Evolutionary conservation across 2,888 invertebrate species (phyloP), one percentile per base, ranked within the genome.

Genomic region (Ophion ellenae): DNA sequence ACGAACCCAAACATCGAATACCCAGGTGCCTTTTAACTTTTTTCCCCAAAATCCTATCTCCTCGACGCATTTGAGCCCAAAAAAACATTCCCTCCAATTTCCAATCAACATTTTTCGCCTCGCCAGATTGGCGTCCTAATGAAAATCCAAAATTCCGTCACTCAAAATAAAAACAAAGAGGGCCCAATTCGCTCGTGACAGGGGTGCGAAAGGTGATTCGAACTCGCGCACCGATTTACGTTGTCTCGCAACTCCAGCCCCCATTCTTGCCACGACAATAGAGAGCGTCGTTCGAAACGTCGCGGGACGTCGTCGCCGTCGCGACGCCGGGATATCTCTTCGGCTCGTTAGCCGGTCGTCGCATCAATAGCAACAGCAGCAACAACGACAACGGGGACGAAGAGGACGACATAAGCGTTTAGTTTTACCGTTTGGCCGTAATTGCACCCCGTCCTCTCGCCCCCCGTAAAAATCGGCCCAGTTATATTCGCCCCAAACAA

Each of bases 171-270:
- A 64, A 83, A 17, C 53, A 36, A 73, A 61, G 63, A 73, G 67
- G 75, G 66, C 66, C 73, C 83, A 80, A 76, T 63, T 57, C 70
- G 28, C 9, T 64, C 79, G 70, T n/a, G 40, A 24, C 40, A 28
- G 57, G 32, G n/a, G 11, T 71, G 20, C 10, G 47, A 45, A 28
- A 70, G 28, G 32, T 74, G 53, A 83, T 74, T 69, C 74, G 17
- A 73, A 77, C 77, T 83, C 79, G 83, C 81, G 83, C 83, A 84
- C 84, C 83, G 81, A 87, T 89, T 90, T 89, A 91, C 77, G 90
- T 90, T 84, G 90, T 89, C 74, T 89, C 90, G 84, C 89, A 89
- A 76, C 87, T 89, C 89, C 88, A 88, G 74, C 85, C 87, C 83
- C 87, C 88, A 86, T 88, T 88, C 74, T 82, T 83, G 59, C 74